These are phyloP conservation scores for Hydropotes inermis DNA, from an alignment of 2,113 vertebrate species.

Conservation along the genomic window DNA sequence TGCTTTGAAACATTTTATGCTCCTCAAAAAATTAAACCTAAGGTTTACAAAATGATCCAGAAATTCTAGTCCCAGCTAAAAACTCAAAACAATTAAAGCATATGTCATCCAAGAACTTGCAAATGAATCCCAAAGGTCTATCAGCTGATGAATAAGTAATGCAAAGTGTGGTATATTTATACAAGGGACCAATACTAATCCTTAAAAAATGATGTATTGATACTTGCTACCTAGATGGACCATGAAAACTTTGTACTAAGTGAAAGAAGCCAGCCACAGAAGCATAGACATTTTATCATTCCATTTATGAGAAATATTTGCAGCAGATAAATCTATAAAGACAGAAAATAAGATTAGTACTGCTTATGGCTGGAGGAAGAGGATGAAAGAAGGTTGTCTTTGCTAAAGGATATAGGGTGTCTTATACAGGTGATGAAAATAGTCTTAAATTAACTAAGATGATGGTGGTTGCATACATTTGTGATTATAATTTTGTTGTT, in stretches of 20 bases:
- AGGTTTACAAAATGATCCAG: not conserved
- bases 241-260: not conserved
- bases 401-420: not conserved
- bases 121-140: not conserved
- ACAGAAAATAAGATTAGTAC: not conserved
- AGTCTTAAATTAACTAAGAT: not conserved
- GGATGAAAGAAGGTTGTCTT: rapidly evolving
- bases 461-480: not conserved
- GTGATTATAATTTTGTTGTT: not conserved
- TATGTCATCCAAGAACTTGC: not conserved
- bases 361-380: not conserved
- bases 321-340: not conserved
- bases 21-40: not conserved
- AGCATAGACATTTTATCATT: not conserved
- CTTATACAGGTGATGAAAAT: not conserved
- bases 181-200: not conserved
- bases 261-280: not conserved
- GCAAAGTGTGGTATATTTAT: not conserved
- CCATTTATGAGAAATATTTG: not conserved
- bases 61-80: not conserved
- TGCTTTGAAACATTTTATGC: not conserved
- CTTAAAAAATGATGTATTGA: not conserved
- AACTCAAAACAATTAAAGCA: not conserved
- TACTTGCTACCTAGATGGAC: not conserved
- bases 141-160: not conserved